A percentile compares a stretch with the other conserved stretches of the same genome.
These are phyloP conservation scores for Eleutherodactylus coqui DNA, from an alignment of 2,797 vertebrate genomes.

Conservation along the genomic window DNA sequence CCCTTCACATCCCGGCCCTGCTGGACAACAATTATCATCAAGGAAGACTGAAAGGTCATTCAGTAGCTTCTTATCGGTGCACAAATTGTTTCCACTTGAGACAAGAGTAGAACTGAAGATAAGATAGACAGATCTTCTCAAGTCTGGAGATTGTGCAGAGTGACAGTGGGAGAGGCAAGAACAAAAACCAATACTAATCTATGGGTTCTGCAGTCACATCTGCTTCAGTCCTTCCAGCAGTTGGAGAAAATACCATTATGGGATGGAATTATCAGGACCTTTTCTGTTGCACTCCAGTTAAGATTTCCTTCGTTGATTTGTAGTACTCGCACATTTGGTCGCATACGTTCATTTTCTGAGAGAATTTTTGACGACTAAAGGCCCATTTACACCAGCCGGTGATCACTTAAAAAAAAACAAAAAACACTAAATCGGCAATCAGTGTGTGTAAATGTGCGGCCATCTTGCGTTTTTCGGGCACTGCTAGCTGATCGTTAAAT, in stretches of 20 bases:
- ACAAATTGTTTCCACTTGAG: slow-evolving; percentile 25
- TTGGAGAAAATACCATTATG: not conserved
- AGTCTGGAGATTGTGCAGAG: not conserved
- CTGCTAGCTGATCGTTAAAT: too few relatives aligned
- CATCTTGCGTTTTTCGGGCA: too few relatives aligned
- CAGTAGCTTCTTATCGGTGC: slow-evolving; percentile 30
- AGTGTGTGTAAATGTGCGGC: too few relatives aligned
- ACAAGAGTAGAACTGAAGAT: slow-evolving; percentile 47
- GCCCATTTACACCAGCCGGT: too few relatives aligned
- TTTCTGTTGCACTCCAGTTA: not conserved
- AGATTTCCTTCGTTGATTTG: not conserved
- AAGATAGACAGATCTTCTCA: slow-evolving; percentile 4
- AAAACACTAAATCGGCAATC: too few relatives aligned
- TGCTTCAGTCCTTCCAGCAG: not conserved
- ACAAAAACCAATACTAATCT: not conserved
- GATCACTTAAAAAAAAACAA: too few relatives aligned
- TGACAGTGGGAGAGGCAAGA: not conserved
- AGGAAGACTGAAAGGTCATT: not conserved
- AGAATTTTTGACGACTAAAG: too few relatives aligned
- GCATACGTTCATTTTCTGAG: too few relatives aligned
- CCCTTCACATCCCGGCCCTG: not conserved
- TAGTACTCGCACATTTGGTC: not conserved
- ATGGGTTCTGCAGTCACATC: not conserved
- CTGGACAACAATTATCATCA: slow-evolving; percentile 1
- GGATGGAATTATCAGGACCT: not conserved